Evolutionary conservation across 2,113 vertebrate species (phyloP), one percentile per base, ranked within the genome.

Genomic region (Echinops telfairi): DNA sequence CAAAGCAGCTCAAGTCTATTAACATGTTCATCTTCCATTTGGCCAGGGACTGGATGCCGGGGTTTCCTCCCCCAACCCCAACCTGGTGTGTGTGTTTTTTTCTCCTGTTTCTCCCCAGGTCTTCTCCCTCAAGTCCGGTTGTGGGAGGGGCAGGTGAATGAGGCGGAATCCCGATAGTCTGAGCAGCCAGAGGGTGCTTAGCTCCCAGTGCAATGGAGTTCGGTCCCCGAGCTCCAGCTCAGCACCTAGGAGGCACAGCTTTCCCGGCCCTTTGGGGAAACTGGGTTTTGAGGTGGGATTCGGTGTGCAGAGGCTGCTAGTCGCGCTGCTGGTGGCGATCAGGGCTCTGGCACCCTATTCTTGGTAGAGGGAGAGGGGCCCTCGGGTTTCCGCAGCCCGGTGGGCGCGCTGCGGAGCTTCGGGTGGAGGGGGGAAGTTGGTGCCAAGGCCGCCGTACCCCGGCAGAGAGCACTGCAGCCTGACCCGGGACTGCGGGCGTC

Each of bases 1-100:
- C 98, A 99, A 99, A 99, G 98, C 98, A 95, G 97, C 98, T 97
- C 97, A 98, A 98, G 98, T 99, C 98, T 98, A 98, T 99, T 98
- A 99, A 99, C 98, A 89, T 94, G 97, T 96, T 96, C 94, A 95
- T 94, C 94, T 95, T 96, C 92, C 94, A 43, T 95, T 95, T 90
- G 93, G 78, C 76, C 73, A 40, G 89, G 85, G 77, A 33, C 87
- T 94, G 91, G 91, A 94, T 91, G 84, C 95, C 94, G 87, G 96
- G 90, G 94, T 97, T 66, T 91, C 70, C 62, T 53, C 89, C 53
- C 53, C 64, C 22, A 70, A 6, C 64, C 57, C 19, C 57, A 82
- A 66, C 78, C 64, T 53, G 47, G 47, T 53, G 47, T 10, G 47
- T 53, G 9, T 10, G 53, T 68, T 76, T 73, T 40, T 83, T 90